phyloP scores from a whole-genome alignment of 2,113 vertebrate species.

The Pseudonaja textilis region DNA sequence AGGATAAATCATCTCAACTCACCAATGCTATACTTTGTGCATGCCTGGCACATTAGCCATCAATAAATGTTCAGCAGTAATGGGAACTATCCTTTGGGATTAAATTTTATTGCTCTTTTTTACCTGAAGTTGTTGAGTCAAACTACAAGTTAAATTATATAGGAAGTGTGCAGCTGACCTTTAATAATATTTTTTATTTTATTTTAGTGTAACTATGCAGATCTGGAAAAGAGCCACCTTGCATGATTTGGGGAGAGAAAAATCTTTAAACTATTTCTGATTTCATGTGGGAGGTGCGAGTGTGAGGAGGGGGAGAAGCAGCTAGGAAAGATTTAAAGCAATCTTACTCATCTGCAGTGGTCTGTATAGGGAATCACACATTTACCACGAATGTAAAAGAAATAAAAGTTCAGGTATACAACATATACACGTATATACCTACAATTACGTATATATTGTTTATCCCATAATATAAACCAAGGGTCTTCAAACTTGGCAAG shows the following conservation, averaged over 20 bases:
- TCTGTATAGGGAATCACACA: background rate
- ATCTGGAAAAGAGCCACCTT: background rate
- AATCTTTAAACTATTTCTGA: background rate
- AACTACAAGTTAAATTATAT: background rate
- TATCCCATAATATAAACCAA: background rate
- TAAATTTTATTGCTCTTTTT: slow-evolving; percentile 1
- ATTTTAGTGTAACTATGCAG: background rate
- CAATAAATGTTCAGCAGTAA: background rate
- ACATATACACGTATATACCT: too few relatives aligned
- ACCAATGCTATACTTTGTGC: background rate
- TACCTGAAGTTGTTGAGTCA: background rate
- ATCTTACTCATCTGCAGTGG: background rate
- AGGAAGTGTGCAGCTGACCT: background rate
- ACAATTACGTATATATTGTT: background rate
- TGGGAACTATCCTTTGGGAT: background rate
- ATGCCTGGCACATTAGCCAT: background rate
- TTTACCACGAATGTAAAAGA: background rate
- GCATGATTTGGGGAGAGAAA: background rate
- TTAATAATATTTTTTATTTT: background rate
- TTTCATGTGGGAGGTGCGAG: background rate
- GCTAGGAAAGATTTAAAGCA: background rate
- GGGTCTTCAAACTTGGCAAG: too few relatives aligned
- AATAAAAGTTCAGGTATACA: background rate
- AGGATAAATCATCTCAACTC: background rate
- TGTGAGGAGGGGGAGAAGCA: background rate